These are phyloP conservation scores for Phorcus lineatus DNA, from an alignment of 2,888 invertebrate species.

Conservation along the genomic window DNA sequence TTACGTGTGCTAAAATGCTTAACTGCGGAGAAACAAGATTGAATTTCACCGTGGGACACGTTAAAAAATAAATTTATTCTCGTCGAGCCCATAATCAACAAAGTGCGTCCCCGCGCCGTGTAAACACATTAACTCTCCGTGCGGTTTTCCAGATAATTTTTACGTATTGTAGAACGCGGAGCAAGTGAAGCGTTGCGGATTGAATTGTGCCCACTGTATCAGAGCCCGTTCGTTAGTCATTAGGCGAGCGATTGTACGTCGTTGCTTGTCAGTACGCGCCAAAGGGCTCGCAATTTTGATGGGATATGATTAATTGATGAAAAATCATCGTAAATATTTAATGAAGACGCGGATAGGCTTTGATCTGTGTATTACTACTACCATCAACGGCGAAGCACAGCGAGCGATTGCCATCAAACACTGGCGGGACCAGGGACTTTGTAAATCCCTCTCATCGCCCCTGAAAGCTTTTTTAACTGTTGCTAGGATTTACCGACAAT, in stretches of 20 bases:
- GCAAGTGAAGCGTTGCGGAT: neutral
- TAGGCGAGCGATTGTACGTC: neutral
- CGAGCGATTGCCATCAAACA: neutral
- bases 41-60: neutral
- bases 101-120: neutral
- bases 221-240: conserved; percentile 5
- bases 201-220: conserved; percentile 7
- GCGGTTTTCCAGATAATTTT: conserved; percentile 11
- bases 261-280: conserved; percentile 4
- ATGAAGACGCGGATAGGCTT: conserved; percentile 32
- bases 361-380: conserved; percentile 7
- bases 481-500: neutral
- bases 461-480: conserved; percentile 16
- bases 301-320: conserved; percentile 35
- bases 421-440: neutral
- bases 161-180: neutral
- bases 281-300: conserved; percentile 31
- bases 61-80: neutral
- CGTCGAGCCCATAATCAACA: neutral
- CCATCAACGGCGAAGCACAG: neutral
- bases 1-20: neutral
- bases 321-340: conserved; percentile 36
- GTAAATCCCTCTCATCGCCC: neutral
- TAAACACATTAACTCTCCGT: conserved; percentile 5
- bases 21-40: neutral